These are phyloP conservation scores for Phasia obesa DNA, from an alignment of 2,888 invertebrate genomes.

Conservation along the genomic window DNA sequence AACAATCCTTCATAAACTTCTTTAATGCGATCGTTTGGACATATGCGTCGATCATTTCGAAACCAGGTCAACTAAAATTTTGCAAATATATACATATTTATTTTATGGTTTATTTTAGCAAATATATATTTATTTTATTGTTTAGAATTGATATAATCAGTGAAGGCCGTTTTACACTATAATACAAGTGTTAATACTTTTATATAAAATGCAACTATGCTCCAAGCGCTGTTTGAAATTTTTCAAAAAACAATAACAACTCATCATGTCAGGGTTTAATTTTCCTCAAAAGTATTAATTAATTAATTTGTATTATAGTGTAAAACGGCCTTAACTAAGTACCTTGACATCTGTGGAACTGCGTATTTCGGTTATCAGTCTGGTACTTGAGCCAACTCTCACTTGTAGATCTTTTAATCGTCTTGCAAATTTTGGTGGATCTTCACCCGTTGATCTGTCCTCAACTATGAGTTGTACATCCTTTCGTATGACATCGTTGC, in stretches of 20 bases:
- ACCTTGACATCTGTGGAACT: constrained; percentile 92
- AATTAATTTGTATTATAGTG: no score
- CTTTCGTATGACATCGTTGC: constrained; percentile 83
- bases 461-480: constrained; percentile 85
- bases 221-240: no score
- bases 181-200: no score
- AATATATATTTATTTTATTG: no score
- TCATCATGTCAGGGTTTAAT: no score
- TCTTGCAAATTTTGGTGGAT: constrained; percentile 92
- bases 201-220: no score
- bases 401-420: constrained; percentile 93
- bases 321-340: constrained; percentile 44
- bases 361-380: constrained; percentile 92
- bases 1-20: constrained; percentile 93
- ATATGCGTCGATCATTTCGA: constrained; percentile 90
- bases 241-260: no score
- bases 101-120: not conserved
- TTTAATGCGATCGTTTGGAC: constrained; percentile 89
- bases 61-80: constrained; percentile 90
- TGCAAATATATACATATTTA: not conserved
- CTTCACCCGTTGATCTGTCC: constrained; percentile 85
- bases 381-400: constrained; percentile 93
- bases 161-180: no score
- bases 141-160: no score
- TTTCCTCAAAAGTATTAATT: no score